Conservation (phyloP, 2,888 invertebrate genomes). For the Syrphus vitripennis region DNA sequence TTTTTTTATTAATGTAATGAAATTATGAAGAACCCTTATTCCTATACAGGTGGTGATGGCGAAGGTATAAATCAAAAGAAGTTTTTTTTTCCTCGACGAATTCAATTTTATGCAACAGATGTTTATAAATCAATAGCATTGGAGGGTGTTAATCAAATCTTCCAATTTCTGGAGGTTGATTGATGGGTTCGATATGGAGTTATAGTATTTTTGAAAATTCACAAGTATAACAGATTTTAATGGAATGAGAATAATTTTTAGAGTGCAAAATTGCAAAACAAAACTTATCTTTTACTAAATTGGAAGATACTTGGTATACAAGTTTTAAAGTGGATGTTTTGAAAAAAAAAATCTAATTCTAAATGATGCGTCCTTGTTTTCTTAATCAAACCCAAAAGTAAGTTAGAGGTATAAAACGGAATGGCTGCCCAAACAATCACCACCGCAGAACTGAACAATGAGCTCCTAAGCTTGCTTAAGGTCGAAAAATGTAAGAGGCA, state of each 20-base stretch:
- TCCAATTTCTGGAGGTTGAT: neutral
- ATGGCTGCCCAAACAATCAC: too few species aligned
- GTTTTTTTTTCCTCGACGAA: neutral
- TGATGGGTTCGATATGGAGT: neutral
- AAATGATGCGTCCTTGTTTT: too few species aligned
- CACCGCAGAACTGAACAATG: too few species aligned
- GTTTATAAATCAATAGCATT: neutral
- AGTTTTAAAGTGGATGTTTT: too few species aligned
- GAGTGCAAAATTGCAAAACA: neutral
- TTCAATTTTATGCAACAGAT: constrained; percentile 30
- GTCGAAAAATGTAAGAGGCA: too few species aligned
- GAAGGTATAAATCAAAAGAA: neutral
- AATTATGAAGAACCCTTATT: constrained; percentile 13
- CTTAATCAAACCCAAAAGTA: too few species aligned
- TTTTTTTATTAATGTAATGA: constrained; percentile 6
- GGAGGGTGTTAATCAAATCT: constrained; percentile 31
- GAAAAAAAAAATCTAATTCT: too few species aligned
- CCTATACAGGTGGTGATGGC: neutral
- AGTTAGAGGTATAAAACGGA: too few species aligned
- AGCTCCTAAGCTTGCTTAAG: too few species aligned
- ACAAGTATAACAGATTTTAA: neutral
- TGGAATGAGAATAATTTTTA: neutral
- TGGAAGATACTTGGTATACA: too few species aligned
- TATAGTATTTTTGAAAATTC: neutral
- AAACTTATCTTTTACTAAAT: too few species aligned